phyloP scores from a whole-genome alignment of 2,888 invertebrate species.

The Cryptus armator region DNA sequence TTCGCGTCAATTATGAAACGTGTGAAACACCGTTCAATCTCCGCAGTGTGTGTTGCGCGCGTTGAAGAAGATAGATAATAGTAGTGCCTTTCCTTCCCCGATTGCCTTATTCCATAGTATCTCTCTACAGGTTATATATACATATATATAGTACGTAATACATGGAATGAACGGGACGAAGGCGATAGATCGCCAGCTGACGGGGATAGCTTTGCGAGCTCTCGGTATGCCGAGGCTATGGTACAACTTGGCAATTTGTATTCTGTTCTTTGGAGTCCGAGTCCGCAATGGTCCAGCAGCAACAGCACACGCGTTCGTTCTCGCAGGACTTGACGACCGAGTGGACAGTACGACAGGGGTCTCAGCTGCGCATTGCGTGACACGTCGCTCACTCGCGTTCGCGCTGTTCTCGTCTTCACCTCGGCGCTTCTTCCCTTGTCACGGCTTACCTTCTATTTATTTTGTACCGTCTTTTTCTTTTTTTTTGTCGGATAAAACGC shows the following conservation, averaged over 20 bases:
- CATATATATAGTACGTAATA: slow-evolving; percentile 6
- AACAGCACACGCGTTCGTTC: background rate
- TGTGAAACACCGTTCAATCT: slow-evolving; percentile 56
- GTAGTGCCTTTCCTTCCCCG: background rate
- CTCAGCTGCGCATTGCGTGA: slow-evolving; percentile 45
- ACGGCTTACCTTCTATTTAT: background rate
- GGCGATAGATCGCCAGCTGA: slow-evolving; percentile 59
- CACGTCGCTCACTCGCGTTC: slow-evolving; percentile 40
- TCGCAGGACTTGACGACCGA: background rate
- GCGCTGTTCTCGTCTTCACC: slow-evolving; percentile 14
- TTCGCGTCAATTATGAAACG: slow-evolving; percentile 58
- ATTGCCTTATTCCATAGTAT: slow-evolving; percentile 9
- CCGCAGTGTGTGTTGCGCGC: background rate
- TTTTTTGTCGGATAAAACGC: slow-evolving; percentile 7
- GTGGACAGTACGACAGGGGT: slow-evolving; percentile 25
- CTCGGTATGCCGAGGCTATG: slow-evolving; percentile 30
- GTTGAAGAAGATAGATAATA: background rate
- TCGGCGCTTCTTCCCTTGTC: slow-evolving; percentile 23
- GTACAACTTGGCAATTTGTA: slow-evolving; percentile 53
- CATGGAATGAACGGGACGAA: slow-evolving; percentile 42
- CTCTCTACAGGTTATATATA: too few species aligned
- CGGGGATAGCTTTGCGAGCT: slow-evolving; percentile 40
- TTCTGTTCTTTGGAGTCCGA: slow-evolving; percentile 38
- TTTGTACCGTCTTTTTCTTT: background rate
- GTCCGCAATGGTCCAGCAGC: slow-evolving; percentile 32